phyloP scores from a whole-genome alignment of 1,140 invertebrate genomes.

The Meteorus sp. region DNA sequence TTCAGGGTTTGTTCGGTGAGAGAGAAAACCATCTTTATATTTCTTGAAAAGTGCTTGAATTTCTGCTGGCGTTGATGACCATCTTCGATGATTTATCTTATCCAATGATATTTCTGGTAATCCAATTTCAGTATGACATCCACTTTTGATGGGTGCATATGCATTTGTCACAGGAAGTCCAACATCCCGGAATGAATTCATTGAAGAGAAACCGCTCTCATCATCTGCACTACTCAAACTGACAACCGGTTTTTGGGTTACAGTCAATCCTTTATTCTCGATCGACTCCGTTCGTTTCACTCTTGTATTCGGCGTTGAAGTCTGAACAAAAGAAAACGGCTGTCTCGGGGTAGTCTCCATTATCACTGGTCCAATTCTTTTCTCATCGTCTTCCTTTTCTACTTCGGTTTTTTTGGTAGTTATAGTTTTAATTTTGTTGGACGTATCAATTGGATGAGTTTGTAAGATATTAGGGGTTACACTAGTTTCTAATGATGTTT shows the following conservation, averaged over 20 bases:
- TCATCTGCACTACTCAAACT: conserved; percentile 68
- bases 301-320: neutral
- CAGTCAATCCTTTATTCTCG: conserved; percentile 39
- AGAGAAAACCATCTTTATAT: conserved; percentile 45
- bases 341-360: neutral
- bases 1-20: conserved; percentile 40
- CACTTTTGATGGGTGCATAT: conserved; percentile 34
- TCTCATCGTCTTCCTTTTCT: too few relatives aligned
- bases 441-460: too few relatives aligned
- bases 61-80: conserved; percentile 55
- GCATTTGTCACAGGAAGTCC: conserved; percentile 61
- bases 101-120: conserved; percentile 49
- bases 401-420: too few relatives aligned
- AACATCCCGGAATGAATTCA: conserved; percentile 79
- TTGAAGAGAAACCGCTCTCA: conserved; percentile 80
- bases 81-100: conserved; percentile 49
- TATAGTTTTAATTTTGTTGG: too few relatives aligned
- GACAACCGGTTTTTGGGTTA: conserved; percentile 53
- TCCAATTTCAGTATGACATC: conserved; percentile 53
- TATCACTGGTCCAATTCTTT: too few relatives aligned
- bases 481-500: too few relatives aligned
- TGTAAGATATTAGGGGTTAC: too few relatives aligned
- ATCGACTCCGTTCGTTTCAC: conserved; percentile 14
- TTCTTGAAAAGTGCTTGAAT: conserved; percentile 47
- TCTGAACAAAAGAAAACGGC: neutral